A percentile compares a stretch with the other conserved stretches of the same genome.
Conservation (phyloP, 2,797 vertebrate genomes). For the Melopsittacus undulatus region DNA sequence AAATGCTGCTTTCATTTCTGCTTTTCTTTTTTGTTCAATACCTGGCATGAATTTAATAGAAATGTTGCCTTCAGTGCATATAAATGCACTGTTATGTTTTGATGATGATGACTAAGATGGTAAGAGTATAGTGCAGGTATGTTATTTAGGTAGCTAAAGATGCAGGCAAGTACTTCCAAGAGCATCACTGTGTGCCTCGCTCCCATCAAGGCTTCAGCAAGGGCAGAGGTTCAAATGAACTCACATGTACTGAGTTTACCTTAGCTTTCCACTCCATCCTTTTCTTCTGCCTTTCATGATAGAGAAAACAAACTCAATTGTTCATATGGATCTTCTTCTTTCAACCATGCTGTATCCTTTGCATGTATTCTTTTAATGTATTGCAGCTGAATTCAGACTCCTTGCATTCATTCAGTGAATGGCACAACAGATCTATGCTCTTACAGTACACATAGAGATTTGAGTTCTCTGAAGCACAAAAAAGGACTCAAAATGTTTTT, state of each 20-base stretch:
- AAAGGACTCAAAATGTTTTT: not conserved
- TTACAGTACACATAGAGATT: not conserved
- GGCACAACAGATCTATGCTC: not conserved
- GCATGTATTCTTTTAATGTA: not conserved
- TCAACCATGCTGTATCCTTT: not conserved
- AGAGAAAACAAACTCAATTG: not conserved
- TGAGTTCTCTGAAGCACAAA: not conserved
- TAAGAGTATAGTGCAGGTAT: not conserved
- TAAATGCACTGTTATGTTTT: not conserved
- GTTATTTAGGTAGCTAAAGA: not conserved
- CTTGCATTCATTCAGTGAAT: not conserved
- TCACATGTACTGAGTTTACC: not conserved
- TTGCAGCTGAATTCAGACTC: not conserved
- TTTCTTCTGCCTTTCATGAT: not conserved
- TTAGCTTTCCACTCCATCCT: not conserved
- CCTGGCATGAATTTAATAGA: not conserved
- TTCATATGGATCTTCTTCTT: not conserved
- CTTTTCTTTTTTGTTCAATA: not conserved
- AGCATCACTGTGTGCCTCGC: not conserved
- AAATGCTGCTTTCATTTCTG: not conserved
- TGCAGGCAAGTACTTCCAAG: not conserved
- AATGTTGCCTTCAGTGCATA: not conserved
- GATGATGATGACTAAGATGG: not conserved
- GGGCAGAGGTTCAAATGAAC: not conserved
- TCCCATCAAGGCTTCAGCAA: not conserved